Evolutionary conservation across 2,888 invertebrate genomes (phyloP).

Genomic region (Sphecodes monilicornis): DNA sequence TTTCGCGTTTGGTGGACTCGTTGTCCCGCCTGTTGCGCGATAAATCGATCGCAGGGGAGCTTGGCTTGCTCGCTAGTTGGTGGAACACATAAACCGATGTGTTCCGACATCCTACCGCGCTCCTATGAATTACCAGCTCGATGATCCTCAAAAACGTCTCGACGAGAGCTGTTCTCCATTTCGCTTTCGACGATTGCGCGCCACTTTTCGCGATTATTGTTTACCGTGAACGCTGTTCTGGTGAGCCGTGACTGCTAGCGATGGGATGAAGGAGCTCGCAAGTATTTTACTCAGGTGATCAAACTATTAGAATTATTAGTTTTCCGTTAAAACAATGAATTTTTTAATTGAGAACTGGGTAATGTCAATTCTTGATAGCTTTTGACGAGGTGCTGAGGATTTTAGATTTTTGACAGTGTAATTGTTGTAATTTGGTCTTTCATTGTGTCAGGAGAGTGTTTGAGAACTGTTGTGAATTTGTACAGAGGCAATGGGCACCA

Average conservation of each 20-base stretch:
- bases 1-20: background rate
- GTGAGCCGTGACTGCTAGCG: slow-evolving; percentile 34
- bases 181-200: slow-evolving; percentile 25
- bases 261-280: background rate
- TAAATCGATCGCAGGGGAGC: slow-evolving; percentile 42
- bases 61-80: slow-evolving; percentile 45
- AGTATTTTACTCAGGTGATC: no score
- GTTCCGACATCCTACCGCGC: slow-evolving; percentile 50
- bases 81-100: slow-evolving; percentile 68
- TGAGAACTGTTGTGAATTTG: no score
- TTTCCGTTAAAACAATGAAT: no score
- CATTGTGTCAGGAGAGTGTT: no score
- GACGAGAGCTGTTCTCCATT: background rate
- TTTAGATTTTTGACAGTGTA: no score
- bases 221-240: background rate
- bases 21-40: slow-evolving; percentile 40
- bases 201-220: slow-evolving; percentile 37
- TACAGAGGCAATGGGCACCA: no score
- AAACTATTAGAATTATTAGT: background rate
- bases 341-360: no score
- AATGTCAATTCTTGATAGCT: no score
- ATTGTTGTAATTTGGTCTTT: no score
- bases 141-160: slow-evolving; percentile 58
- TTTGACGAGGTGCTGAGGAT: no score
- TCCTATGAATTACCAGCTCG: slow-evolving; percentile 50